Percentiles rank a stretch among this genome's conserved stretches.
These are phyloP conservation scores for Nothocercus julius DNA, from an alignment of 2,113 vertebrate genomes.

Conservation along the genomic window DNA sequence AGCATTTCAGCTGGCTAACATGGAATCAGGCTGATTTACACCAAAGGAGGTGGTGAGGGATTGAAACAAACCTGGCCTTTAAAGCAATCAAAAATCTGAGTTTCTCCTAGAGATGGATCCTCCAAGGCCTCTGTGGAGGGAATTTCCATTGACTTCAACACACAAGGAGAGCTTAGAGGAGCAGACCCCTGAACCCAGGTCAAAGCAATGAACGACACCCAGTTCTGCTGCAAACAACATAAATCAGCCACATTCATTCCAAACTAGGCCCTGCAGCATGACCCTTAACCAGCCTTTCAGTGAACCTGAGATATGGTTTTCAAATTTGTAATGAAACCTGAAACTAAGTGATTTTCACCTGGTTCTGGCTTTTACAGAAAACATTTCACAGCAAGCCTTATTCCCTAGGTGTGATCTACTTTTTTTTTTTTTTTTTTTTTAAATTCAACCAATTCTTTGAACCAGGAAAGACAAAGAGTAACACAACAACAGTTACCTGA, in stretches of 20 bases:
- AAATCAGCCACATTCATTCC: slow-evolving; percentile 68
- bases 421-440: slow-evolving; percentile 33
- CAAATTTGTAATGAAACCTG: slow-evolving; percentile 72
- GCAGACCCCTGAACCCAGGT: slow-evolving; percentile 53
- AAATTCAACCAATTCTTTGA: slow-evolving; percentile 33
- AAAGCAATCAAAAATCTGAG: slow-evolving; percentile 13
- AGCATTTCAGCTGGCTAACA: not conserved
- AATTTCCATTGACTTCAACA: slow-evolving; percentile 53
- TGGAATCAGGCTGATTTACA: not conserved
- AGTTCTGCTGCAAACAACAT: slow-evolving; percentile 47
- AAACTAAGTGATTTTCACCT: slow-evolving; percentile 74
- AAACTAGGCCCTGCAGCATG: slow-evolving; percentile 57
- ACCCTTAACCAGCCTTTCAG: slow-evolving; percentile 71
- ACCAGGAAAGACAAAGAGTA: not conserved
- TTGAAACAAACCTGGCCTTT: slow-evolving; percentile 34
- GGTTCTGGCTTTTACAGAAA: slow-evolving; percentile 63
- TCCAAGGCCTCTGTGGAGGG: slow-evolving; percentile 13
- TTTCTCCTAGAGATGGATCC: slow-evolving; percentile 29
- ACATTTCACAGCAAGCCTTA: slow-evolving; percentile 60
- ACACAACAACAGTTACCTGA: not conserved
- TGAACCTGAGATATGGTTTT: slow-evolving; percentile 73
- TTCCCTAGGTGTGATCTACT: slow-evolving; percentile 54
- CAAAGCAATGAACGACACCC: slow-evolving; percentile 56
- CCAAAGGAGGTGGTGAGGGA: slow-evolving; percentile 6
- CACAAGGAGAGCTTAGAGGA: slow-evolving; percentile 48